A percentile compares a stretch with the other conserved stretches of the same genome.
phyloP scores from a whole-genome alignment of 2,113 vertebrate genomes.

The Scophthalmus maximus region DNA sequence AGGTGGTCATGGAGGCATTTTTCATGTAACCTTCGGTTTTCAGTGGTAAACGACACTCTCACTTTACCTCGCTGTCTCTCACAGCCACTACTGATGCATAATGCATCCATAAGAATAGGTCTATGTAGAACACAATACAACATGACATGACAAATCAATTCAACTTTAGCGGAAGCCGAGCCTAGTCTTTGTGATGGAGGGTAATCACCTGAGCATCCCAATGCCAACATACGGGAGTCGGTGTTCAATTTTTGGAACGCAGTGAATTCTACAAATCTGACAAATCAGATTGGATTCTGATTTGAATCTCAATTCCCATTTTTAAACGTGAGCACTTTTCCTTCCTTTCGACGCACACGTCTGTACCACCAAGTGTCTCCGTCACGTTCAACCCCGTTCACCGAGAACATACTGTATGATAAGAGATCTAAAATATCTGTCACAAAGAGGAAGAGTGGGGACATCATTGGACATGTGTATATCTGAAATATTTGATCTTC shows the following conservation, averaged over 20 bases:
- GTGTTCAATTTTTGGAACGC: background rate
- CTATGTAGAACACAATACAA: conserved; percentile 15
- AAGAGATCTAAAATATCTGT: background rate
- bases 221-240: background rate
- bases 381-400: no score
- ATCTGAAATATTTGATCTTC: background rate
- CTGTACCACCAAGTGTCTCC: no score
- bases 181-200: background rate
- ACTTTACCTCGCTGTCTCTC: conserved; percentile 25
- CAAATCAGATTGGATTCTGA: conserved; percentile 1
- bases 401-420: background rate
- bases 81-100: no score
- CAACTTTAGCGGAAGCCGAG: conserved; percentile 1
- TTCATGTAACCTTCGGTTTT: conserved; percentile 13
- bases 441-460: no score
- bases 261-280: background rate
- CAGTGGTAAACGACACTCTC: conserved; percentile 31
- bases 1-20: no score
- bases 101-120: conserved; percentile 5
- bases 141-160: conserved; percentile 21
- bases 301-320: background rate
- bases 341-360: background rate
- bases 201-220: background rate
- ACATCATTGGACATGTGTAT: background rate
- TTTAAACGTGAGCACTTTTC: background rate